Percentiles rank a stretch among this genome's conserved stretches.
Conservation (phyloP, 1,140 invertebrate genomes). For the Zophobas atratus region DNA sequence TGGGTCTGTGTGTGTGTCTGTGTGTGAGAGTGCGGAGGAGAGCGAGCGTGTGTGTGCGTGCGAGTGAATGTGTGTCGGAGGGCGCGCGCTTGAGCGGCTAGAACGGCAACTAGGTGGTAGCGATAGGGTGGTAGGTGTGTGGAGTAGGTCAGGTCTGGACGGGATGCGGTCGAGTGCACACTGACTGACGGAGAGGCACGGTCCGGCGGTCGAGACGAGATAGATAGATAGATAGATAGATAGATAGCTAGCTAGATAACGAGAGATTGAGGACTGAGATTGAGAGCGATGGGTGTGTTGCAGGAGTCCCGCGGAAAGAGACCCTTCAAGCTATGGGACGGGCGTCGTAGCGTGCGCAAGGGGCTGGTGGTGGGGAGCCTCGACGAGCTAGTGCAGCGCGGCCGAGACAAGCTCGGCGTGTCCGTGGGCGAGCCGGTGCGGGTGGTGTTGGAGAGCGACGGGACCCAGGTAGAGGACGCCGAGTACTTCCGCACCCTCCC, state of each 20-base stretch:
- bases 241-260: not conserved
- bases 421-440: constrained; percentile 85
- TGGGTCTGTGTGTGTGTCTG: not conserved
- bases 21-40: constrained; percentile 21
- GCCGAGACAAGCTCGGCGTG: constrained; percentile 92
- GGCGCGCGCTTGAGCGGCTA: constrained; percentile 43
- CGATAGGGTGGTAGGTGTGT: constrained; percentile 50
- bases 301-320: constrained; percentile 94
- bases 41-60: constrained; percentile 39
- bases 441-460: constrained; percentile 93
- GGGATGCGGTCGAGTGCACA: constrained; percentile 57
- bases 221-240: too few relatives aligned
- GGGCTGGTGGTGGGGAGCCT: constrained; percentile 93
- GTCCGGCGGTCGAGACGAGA: constrained; percentile 2
- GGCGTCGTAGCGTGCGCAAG: constrained; percentile 93
- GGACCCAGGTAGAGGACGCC: constrained; percentile 95
- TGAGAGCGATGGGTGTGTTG: constrained; percentile 62
- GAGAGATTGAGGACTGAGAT: not conserved
- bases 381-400: constrained; percentile 92
- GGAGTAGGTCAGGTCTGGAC: constrained; percentile 62
- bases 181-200: not conserved
- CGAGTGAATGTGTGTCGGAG: constrained; percentile 31
- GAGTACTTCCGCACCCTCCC: constrained; percentile 93
- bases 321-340: constrained; percentile 98
- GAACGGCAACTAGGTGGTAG: constrained; percentile 45